Conservation (phyloP, 2,113 vertebrate species). For the Climacteris rufus region DNA sequence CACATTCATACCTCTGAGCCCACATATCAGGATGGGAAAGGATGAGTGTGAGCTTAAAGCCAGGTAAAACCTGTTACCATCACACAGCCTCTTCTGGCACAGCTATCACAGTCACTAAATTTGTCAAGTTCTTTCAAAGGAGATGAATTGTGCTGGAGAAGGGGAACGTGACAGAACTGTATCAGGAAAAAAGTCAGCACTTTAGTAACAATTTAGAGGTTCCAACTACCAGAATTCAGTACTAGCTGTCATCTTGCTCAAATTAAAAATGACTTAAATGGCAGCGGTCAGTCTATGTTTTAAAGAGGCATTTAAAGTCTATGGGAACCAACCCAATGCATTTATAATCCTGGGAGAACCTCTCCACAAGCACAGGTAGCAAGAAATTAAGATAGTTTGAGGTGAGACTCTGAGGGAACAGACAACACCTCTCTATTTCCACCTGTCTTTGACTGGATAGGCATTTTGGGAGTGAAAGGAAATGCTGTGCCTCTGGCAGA, state of each 20-base stretch:
- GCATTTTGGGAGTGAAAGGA: not conserved
- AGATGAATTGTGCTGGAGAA: not conserved
- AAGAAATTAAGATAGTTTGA: not conserved
- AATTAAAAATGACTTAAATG: not conserved
- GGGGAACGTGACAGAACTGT: not conserved
- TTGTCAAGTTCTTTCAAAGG: not conserved
- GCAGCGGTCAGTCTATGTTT: not conserved
- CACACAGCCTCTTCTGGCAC: not conserved
- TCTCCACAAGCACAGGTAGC: not conserved
- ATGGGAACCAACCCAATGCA: not conserved
- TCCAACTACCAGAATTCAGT: not conserved
- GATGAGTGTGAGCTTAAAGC: not conserved
- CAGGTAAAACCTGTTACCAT: not conserved
- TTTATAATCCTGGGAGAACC: not conserved
- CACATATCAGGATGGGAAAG: not conserved
- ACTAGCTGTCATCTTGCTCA: not conserved
- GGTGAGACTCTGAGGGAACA: not conserved
- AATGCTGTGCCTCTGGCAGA: not conserved
- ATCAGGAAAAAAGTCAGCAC: not conserved
- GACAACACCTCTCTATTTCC: constrained; percentile 4
- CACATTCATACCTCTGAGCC: not conserved
- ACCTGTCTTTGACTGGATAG: not conserved
- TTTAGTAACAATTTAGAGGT: not conserved
- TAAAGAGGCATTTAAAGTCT: not conserved
- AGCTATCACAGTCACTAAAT: not conserved